Percentiles rank a stretch among this genome's conserved stretches.
These are phyloP conservation scores for Bucorvus abyssinicus DNA, from an alignment of 2,797 vertebrate species.

Conservation along the genomic window DNA sequence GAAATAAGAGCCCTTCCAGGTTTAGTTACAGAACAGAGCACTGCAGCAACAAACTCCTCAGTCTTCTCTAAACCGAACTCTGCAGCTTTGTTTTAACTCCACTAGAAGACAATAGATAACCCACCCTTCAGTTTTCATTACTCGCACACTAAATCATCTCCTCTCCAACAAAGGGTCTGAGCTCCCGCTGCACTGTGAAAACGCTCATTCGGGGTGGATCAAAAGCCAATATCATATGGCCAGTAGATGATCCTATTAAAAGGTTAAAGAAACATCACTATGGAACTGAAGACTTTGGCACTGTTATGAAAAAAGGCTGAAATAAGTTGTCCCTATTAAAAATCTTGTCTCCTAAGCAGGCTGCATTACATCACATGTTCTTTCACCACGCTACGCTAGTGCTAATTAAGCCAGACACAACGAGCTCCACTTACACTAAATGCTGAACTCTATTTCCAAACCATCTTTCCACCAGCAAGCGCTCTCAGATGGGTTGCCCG, in stretches of 20 bases:
- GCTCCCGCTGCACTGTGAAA: background rate
- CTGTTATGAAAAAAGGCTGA: background rate
- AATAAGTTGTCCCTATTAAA: background rate
- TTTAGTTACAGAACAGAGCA: constrained; percentile 65
- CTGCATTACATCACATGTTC: accelerated
- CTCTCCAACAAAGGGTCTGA: background rate
- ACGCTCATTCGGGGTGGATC: background rate
- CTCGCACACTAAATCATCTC: constrained; percentile 16
- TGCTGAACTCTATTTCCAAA: background rate
- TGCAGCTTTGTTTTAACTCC: constrained; percentile 38
- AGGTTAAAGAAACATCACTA: constrained; percentile 33
- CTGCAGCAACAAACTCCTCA: constrained; percentile 25
- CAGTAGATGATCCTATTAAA: constrained; percentile 29
- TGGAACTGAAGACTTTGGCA: background rate
- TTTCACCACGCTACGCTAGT: background rate
- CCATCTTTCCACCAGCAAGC: background rate
- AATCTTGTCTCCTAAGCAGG: background rate
- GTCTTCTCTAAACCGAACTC: constrained; percentile 27
- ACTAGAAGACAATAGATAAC: constrained; percentile 44
- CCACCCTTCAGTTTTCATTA: constrained; percentile 45
- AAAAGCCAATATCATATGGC: constrained; percentile 32
- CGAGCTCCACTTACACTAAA: background rate
- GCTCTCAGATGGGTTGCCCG: accelerated
- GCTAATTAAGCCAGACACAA: background rate
- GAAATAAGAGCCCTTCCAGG: constrained; percentile 63